These are phyloP conservation scores for Lithophane semibrunnea DNA, from an alignment of 2,888 invertebrate genomes.

Conservation along the genomic window DNA sequence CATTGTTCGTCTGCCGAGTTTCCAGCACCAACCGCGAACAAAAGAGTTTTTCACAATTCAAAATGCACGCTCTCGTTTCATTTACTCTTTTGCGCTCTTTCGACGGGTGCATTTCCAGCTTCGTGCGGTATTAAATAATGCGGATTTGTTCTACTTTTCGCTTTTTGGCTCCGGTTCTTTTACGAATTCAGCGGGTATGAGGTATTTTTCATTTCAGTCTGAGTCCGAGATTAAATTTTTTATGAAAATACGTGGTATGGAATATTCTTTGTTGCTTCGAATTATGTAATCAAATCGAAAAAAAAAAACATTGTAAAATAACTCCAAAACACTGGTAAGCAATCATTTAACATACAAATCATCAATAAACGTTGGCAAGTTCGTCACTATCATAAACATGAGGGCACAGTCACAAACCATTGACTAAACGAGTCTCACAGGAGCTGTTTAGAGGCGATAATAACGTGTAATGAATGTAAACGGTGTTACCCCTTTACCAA, in stretches of 20 bases:
- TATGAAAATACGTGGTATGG: conserved; percentile 29
- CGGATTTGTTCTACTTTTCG: conserved; percentile 85
- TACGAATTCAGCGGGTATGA: conserved; percentile 68
- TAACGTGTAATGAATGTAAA: conserved; percentile 87
- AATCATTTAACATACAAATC: conserved; percentile 30
- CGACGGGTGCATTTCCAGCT: conserved; percentile 88
- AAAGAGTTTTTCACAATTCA: conserved; percentile 89
- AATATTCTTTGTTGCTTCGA: conserved; percentile 12
- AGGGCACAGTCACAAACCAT: conserved; percentile 74
- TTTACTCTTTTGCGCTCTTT: conserved; percentile 89
- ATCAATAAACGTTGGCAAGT: conserved; percentile 51
- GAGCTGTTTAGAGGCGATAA: conserved; percentile 87
- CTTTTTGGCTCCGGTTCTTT: conserved; percentile 78
- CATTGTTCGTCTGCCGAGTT: conserved; percentile 87
- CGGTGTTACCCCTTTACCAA: conserved; percentile 73
- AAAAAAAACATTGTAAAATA: neutral
- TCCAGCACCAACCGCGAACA: conserved; percentile 85
- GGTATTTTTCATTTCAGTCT: conserved; percentile 70
- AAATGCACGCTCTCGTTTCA: conserved; percentile 90
- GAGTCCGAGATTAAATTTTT: conserved; percentile 60
- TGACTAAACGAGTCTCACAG: conserved; percentile 82
- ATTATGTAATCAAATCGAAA: neutral
- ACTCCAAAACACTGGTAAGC: neutral
- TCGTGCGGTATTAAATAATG: conserved; percentile 87
- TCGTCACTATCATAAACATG: conserved; percentile 63